Percentiles rank a stretch among this genome's conserved stretches.
These are phyloP conservation scores for Cromileptes altivelis DNA, from an alignment of 2,113 vertebrate species.

Conservation along the genomic window DNA sequence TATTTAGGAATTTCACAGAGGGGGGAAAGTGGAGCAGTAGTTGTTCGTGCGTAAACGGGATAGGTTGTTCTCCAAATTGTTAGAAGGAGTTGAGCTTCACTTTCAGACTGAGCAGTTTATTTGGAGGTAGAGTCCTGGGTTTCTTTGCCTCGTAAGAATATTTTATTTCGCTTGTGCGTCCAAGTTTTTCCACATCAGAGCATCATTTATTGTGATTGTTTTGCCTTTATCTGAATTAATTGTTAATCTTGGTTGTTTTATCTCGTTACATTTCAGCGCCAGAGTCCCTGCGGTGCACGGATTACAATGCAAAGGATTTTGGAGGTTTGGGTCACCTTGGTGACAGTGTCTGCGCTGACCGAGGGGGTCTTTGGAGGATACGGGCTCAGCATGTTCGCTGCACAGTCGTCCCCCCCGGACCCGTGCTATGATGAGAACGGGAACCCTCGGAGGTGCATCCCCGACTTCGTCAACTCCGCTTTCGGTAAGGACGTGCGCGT, in stretches of 20 bases:
- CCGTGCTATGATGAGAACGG: constrained; percentile 98
- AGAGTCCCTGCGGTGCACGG: constrained; percentile 67
- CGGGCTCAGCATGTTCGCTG: constrained; percentile 94
- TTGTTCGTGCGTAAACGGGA: constrained; percentile 60
- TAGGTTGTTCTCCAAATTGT: constrained; percentile 57
- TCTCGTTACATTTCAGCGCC: constrained; percentile 62
- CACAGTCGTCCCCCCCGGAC: constrained; percentile 94
- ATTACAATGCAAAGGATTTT: constrained; percentile 85
- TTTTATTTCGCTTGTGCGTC: constrained; percentile 42
- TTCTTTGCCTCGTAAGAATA: constrained; percentile 73
- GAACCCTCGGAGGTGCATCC: constrained; percentile 96
- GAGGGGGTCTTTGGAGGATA: constrained; percentile 86
- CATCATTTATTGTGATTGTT: constrained; percentile 5
- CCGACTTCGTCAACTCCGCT: constrained; percentile 98
- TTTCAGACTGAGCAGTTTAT: constrained; percentile 69
- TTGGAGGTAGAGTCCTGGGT: constrained; percentile 76
- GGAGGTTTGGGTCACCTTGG: constrained; percentile 88
- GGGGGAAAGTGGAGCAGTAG: constrained; percentile 14
- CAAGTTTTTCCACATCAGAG: constrained; percentile 9
- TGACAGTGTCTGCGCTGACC: constrained; percentile 87
- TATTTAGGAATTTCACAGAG: constrained; percentile 30
- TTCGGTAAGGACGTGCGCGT: constrained; percentile 98
- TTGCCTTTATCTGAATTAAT: neutral
- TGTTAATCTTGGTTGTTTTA: constrained; percentile 11
- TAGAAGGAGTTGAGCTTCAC: constrained; percentile 61